These are phyloP conservation scores for Pachyuromys duprasi DNA, from an alignment of 2,797 vertebrate species.

Conservation along the genomic window DNA sequence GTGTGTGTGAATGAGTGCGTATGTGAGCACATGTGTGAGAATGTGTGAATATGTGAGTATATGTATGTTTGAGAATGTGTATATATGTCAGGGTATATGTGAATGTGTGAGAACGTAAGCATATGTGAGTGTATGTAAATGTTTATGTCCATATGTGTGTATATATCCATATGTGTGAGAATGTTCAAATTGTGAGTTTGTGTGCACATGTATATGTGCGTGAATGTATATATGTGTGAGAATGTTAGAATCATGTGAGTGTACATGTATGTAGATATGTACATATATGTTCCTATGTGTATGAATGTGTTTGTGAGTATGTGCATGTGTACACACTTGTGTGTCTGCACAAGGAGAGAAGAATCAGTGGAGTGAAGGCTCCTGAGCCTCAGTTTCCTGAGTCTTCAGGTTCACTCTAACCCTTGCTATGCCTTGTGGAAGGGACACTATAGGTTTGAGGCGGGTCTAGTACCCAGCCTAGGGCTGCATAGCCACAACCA, in stretches of 20 bases:
- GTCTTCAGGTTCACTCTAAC: neutral
- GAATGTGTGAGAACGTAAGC: accelerated
- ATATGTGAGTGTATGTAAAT: too few species aligned
- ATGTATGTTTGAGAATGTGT: too few species aligned
- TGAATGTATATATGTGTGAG: neutral
- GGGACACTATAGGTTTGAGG: neutral
- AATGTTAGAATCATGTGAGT: neutral
- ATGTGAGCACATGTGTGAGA: neutral
- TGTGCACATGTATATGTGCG: neutral
- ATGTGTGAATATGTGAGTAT: neutral
- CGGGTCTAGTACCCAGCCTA: neutral
- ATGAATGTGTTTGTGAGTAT: neutral
- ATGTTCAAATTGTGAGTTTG: neutral
- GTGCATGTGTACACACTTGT: accelerated
- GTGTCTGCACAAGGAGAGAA: neutral
- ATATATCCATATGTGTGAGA: too few species aligned
- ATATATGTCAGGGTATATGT: neutral
- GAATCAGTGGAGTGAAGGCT: too few species aligned
- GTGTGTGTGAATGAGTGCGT: neutral
- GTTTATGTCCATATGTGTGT: neutral
- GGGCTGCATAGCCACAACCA: neutral
- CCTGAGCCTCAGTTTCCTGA: neutral
- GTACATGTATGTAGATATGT: neutral
- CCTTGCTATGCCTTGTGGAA: too few species aligned
- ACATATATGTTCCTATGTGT: neutral